These are phyloP conservation scores for Herpailurus yagouaroundi DNA, from an alignment of 2,113 vertebrate genomes.

Conservation along the genomic window DNA sequence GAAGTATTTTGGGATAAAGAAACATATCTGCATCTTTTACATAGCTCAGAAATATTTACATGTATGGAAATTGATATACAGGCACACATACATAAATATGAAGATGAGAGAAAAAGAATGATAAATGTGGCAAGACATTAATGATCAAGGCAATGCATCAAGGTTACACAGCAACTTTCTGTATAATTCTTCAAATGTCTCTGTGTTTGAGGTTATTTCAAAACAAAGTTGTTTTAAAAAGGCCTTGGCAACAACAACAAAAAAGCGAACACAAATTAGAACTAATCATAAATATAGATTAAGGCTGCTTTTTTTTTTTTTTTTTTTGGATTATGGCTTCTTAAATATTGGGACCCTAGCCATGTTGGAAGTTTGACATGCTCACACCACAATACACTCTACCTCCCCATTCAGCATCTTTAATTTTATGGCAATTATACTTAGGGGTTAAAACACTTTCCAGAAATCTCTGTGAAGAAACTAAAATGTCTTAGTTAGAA, in stretches of 20 bases:
- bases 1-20: background rate
- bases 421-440: background rate
- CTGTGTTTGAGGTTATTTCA: constrained; percentile 13
- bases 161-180: background rate
- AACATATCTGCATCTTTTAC: background rate
- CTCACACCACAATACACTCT: background rate
- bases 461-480: constrained; percentile 34
- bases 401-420: background rate
- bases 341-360: background rate
- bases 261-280: background rate
- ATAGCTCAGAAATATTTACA: background rate
- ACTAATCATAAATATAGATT: background rate
- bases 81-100: background rate
- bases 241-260: background rate
- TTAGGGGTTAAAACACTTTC: background rate
- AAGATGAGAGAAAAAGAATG: background rate
- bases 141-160: background rate
- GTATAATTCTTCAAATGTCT: background rate
- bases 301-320: background rate
- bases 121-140: constrained; percentile 28
- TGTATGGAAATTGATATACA: background rate
- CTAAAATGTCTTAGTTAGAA: constrained; percentile 5
- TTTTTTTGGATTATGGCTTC: background rate
- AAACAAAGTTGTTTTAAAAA: constrained; percentile 27
- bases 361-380: background rate